phyloP scores from a whole-genome alignment of 2,797 vertebrate species.

The Ptychadena robeensis region DNA sequence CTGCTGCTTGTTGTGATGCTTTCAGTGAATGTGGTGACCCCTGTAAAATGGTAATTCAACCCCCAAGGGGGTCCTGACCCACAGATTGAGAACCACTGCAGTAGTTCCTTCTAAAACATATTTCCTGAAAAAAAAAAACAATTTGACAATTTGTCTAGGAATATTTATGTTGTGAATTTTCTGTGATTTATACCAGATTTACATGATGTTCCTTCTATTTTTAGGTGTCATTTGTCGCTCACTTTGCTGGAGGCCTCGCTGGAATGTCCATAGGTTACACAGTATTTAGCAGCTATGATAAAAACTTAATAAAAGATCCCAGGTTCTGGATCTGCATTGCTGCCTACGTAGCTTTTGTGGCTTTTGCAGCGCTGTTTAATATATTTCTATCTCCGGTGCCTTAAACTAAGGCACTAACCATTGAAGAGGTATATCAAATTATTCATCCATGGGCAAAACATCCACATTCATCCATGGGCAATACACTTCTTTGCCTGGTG shows the following conservation, averaged over 20 bases:
- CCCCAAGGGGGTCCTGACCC: too few relatives aligned
- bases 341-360: conserved; percentile 76
- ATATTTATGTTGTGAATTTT: too few relatives aligned
- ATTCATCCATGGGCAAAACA: background rate
- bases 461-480: too few relatives aligned
- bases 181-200: background rate
- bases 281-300: conserved; percentile 87
- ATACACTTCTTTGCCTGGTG: background rate
- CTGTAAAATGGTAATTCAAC: too few relatives aligned
- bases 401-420: conserved; percentile 50
- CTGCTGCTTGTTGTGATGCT: too few relatives aligned
- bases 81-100: too few relatives aligned
- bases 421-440: background rate
- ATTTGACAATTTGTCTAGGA: too few relatives aligned
- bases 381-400: conserved; percentile 83
- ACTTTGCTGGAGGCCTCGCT: conserved; percentile 85
- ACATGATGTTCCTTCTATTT: conserved; percentile 18
- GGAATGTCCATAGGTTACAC: conserved; percentile 91
- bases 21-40: too few relatives aligned
- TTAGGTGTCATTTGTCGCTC: conserved; percentile 92
- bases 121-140: too few relatives aligned
- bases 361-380: conserved; percentile 87
- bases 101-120: too few relatives aligned
- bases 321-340: conserved; percentile 88
- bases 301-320: conserved; percentile 84